phyloP scores from a whole-genome alignment of 1,140 invertebrate genomes.

The Eubasilissa regina region DNA sequence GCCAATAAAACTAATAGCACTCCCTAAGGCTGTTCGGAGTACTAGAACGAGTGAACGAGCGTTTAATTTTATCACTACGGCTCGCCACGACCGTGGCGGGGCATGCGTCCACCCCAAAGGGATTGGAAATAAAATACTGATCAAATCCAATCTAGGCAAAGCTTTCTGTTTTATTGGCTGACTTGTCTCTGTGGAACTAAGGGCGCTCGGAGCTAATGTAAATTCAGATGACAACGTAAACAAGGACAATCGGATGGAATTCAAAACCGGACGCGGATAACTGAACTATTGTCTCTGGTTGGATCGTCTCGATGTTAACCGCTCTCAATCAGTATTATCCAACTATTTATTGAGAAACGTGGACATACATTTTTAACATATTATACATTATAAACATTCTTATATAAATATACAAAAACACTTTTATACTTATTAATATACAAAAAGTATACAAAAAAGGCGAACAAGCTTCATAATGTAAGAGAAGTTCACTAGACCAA shows the following conservation, averaged over 20 bases:
- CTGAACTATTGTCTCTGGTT: not conserved
- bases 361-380: too few relatives aligned
- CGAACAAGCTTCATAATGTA: too few relatives aligned
- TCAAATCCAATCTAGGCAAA: conserved; percentile 51
- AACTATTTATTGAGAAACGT: too few relatives aligned
- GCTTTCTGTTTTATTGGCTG: conserved; percentile 45
- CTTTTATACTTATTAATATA: too few relatives aligned
- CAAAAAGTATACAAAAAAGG: too few relatives aligned
- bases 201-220: conserved; percentile 14
- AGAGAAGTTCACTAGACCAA: too few relatives aligned
- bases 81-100: not conserved
- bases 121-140: conserved; percentile 55
- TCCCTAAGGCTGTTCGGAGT: not conserved
- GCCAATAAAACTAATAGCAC: conserved; percentile 23
- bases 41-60: not conserved
- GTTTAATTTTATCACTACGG: conserved; percentile 35
- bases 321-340: too few relatives aligned
- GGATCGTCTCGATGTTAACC: not conserved
- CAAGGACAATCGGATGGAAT: conserved; percentile 28
- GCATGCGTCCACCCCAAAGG: not conserved
- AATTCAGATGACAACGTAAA: conserved; percentile 51
- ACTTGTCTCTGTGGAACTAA: conserved; percentile 16
- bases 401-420: too few relatives aligned
- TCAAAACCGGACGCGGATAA: conserved; percentile 29
- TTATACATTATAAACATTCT: too few relatives aligned